Base-by-base conservation (phyloP, 2,113 vertebrate species). In the Rostratula benghalensis region DNA sequence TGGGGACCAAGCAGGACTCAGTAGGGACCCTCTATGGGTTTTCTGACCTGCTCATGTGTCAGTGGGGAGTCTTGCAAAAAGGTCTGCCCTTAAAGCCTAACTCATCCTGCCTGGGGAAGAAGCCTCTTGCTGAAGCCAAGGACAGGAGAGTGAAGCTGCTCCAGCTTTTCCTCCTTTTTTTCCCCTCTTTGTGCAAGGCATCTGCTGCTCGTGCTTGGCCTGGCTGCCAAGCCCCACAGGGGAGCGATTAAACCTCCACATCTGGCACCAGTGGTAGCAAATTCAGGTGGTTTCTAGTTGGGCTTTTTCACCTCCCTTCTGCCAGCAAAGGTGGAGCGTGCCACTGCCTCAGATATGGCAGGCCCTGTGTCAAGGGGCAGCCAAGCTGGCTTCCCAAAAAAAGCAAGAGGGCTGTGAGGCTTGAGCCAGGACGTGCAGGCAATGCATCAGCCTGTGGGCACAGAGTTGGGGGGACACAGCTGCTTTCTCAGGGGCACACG, bases 291-390 rank as follows among this genome's bases (percentile, higher is more conserved):
- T 56, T 70, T 61, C 73, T 30, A 27, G 17, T 35, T 19, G 5
- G 16, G 48, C 64, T 70, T 73, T 88, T 90, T 46, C 46, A 56
- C n/a, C n/a, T 83, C 24, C n/a, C 24, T 70, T 41, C 64, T 50
- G 25, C 43, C 1, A 2, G 51, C 1, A 0, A 46, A 76, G 37
- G n/a, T 1, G 1, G n/a, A 82, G 19, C 0, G 0, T 27, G 63
- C 39, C 22, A 14, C 71, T 54, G 24, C 28, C 56, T 22, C 24
- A 25, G 56, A 41, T 30, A 35, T 2, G 13, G 15, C 39, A 20
- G 20, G n/a, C 19, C 10, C 35, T 2, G 1, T 39, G 54, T 33
- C 1, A 1, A 30, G 16, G 20, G 7, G 35, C 1, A 10, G n/a
- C 46, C n/a, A 39, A 69, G 48, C 28, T 18, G 24, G 20, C 46